Conservation (phyloP, 2,888 invertebrate species). For the Calliphora vomitoria region DNA sequence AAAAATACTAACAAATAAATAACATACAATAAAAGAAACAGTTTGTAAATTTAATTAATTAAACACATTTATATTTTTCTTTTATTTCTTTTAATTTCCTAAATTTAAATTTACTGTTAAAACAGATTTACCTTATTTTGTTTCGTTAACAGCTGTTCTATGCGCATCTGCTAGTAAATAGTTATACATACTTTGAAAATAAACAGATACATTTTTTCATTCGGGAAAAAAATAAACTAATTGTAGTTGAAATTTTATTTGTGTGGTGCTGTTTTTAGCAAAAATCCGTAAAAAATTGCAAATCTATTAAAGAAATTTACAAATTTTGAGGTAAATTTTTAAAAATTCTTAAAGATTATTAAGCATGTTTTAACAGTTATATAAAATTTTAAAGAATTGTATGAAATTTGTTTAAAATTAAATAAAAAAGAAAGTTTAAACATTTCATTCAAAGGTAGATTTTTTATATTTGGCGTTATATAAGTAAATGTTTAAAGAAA, state of each 20-base stretch:
- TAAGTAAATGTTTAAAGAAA: neutral
- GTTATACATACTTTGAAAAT: constrained; percentile 71
- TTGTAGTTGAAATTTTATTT: constrained; percentile 76
- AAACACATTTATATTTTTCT: too few species aligned
- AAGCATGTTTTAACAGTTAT: neutral
- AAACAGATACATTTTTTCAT: constrained; percentile 63
- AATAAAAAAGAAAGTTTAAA: neutral
- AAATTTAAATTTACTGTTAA: too few species aligned
- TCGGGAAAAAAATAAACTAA: constrained; percentile 52
- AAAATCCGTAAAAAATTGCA: constrained; percentile 83
- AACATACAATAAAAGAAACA: neutral
- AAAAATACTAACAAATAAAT: neutral
- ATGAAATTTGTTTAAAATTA: neutral
- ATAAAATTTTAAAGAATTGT: neutral
- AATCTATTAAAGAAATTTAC: constrained; percentile 83
- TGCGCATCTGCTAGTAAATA: constrained; percentile 67
- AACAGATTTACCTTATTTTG: neutral
- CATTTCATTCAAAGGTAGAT: neutral
- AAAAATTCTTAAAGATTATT: constrained; percentile 27
- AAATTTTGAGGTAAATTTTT: constrained; percentile 82
- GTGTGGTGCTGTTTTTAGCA: constrained; percentile 78
- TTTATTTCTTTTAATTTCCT: too few species aligned
- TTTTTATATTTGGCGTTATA: neutral
- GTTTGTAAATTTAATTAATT: neutral
- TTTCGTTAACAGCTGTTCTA: constrained; percentile 56